Evolutionary conservation across 2,888 invertebrate species (phyloP), one percentile per base, ranked within the genome.

Genomic region (Netelia virgata): DNA sequence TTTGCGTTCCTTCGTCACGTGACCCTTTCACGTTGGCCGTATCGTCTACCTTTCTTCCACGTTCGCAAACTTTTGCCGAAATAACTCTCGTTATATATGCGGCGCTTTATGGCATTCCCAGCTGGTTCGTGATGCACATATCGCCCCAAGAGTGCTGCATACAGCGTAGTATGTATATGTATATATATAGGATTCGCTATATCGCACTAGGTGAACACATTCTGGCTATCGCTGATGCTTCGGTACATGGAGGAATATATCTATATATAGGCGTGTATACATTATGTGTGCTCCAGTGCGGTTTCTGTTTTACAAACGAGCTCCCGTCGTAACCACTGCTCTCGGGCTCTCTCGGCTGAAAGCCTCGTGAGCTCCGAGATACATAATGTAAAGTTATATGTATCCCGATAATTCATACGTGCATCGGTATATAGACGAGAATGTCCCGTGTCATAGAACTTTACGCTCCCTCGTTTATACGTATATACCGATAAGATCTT

Each of bases 271-370:
- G 5, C 11, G 20, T 20, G 20, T 43, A 75, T 55, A 55, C 18
- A 68, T 53, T 28, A 50, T 50, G 69, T 61, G 68, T 47, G 76
- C 76, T 68, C 68, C 28, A 77, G 47, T 68, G 68, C 66, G 68
- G 64, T 75, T 53, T n/a, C 64, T 68, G 68, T 77, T 68, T 68
- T 68, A 77, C 68, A 77, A 68, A 77, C 76, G 66, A 20, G 43
- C 76, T 77, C 43, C n/a, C 76, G 68, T 66, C 76, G 66, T 68
- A 57, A 59, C 68, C 43, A 23, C 59, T 43, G 66, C 68, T 77
- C 59, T 68, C 68, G 68, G 3, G 14, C 20, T 18, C 10, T 20
- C 36, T 28, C 59, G 43, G 47, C 66, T 77, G 59, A 68, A 59
- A 66, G 59, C 59, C 47, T 77, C 59, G 68, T 55, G 76, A 47